These are phyloP conservation scores for Ditylenchus dipsaci DNA, from an alignment of 1,140 invertebrate genomes.

Conservation along the genomic window DNA sequence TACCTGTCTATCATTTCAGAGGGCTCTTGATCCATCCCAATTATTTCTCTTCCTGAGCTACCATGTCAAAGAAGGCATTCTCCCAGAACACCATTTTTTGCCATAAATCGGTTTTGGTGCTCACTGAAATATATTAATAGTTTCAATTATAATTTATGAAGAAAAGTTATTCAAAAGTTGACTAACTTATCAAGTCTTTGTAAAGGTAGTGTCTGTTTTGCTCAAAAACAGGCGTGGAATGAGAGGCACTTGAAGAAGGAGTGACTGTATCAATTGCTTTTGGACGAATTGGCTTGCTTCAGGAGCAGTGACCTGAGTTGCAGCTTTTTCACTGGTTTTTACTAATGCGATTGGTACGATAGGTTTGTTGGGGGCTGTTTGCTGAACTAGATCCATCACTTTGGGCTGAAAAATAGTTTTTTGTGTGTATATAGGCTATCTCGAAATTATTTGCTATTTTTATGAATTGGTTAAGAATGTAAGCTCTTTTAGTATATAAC, in stretches of 20 bases:
- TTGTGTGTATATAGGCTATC: too few species aligned
- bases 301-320: not conserved
- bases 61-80: constrained; percentile 94
- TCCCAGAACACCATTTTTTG: constrained; percentile 99
- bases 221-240: constrained; percentile 2
- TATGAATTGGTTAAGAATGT: too few species aligned
- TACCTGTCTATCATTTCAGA: constrained; percentile 99
- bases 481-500: too few species aligned
- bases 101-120: constrained; percentile 72
- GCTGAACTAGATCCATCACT: not conserved
- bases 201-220: constrained; percentile 39
- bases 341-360: not conserved
- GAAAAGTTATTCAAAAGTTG: not conserved
- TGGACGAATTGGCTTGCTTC: not conserved
- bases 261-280: constrained; percentile 19
- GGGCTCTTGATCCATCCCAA: constrained; percentile 98
- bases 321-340: not conserved
- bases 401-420: not conserved
- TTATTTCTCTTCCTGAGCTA: constrained; percentile 97
- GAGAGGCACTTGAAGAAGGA: not conserved
- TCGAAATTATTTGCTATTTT: too few species aligned
- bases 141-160: not conserved
- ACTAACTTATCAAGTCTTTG: constrained; percentile 44
- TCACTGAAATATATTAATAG: too few species aligned
- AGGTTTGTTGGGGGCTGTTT: not conserved